Base-by-base conservation (phyloP, 2,113 vertebrate species). In the Eclectus roratus region DNA sequence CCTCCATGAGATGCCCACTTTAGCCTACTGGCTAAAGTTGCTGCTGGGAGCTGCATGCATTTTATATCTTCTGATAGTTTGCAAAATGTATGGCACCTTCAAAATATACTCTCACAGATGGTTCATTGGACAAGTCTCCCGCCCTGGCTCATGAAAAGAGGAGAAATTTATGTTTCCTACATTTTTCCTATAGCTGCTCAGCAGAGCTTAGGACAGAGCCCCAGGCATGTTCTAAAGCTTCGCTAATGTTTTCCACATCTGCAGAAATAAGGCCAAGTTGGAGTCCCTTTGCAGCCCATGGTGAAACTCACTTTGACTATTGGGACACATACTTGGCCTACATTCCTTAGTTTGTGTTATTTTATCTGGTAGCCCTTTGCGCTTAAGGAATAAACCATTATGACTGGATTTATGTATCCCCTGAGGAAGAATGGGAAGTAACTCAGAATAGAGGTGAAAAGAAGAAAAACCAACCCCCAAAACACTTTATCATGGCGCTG, bases 171-270 rank as follows among this genome's bases (percentile, higher is more conserved):
- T 87, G 44, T 80, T 94, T 79, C 44, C 33, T 92, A 90, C 29
- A 53, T 93, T 96, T 96, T 96, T 94, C 83, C 88, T 96, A 85
- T 95, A 89, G 88, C 52, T 79, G 70, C 77, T 89, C 83, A 92
- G 39, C 25, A 88, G 90, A 95, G 88, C 56, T 69, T 93, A 91
- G 61, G 83, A 89, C 56, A 79, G 85, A 93, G 86, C 88, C 69
- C 43, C 83, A 94, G 86, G 93, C 93, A 92, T 90, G 85, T 96
- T 94, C 92, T 89, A 89, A 96, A 95, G 76, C 85, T 68, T 71
- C 86, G 82, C 50, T 80, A 94, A 96, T 89, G 86, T 83, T 85
- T 93, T 95, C 74, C 85, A 56, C 53, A 85, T 86, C 90, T 96
- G 46, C 49, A 89, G 88, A 96, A 94, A 77, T 3, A 66, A 23